These are phyloP conservation scores for Iguana delicatissima DNA, from an alignment of 2,797 vertebrate genomes.

Conservation along the genomic window DNA sequence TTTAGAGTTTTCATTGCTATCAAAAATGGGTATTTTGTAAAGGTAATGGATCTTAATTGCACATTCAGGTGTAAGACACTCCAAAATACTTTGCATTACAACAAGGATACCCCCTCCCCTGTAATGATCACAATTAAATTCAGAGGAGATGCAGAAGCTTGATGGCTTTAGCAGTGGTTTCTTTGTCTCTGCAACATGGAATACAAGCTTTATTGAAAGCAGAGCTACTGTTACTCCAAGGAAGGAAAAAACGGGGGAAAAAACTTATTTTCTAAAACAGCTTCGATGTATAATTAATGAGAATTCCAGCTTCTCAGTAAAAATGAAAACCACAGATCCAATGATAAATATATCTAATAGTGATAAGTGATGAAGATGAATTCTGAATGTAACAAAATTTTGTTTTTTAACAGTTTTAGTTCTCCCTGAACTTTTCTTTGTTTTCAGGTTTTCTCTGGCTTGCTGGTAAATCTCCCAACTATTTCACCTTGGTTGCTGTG, in stretches of 20 bases:
- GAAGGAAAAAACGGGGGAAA: not conserved
- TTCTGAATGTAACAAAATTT: not conserved
- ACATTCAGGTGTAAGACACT: too few species aligned
- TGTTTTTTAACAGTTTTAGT: not conserved
- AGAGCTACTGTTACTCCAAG: not conserved
- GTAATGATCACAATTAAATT: too few species aligned
- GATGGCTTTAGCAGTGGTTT: too few species aligned
- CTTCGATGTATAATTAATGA: not conserved
- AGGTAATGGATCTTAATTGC: too few species aligned
- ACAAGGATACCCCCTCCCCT: too few species aligned
- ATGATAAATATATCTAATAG: not conserved
- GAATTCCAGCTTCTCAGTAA: too few species aligned
- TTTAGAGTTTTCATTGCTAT: too few species aligned
- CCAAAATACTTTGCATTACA: too few species aligned
- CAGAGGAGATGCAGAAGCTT: too few species aligned
- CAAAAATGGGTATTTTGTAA: too few species aligned
- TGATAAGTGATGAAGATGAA: not conserved
- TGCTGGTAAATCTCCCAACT: constrained; percentile 86
- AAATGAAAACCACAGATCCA: not conserved
- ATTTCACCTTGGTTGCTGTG: constrained; percentile 83
- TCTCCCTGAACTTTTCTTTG: not conserved
- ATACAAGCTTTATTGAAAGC: not conserved
- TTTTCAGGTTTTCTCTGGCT: constrained; percentile 86
- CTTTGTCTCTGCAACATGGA: too few species aligned
- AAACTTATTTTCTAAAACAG: not conserved